These are phyloP conservation scores for Vombatus ursinus DNA, from an alignment of 2,113 vertebrate genomes.

Conservation along the genomic window DNA sequence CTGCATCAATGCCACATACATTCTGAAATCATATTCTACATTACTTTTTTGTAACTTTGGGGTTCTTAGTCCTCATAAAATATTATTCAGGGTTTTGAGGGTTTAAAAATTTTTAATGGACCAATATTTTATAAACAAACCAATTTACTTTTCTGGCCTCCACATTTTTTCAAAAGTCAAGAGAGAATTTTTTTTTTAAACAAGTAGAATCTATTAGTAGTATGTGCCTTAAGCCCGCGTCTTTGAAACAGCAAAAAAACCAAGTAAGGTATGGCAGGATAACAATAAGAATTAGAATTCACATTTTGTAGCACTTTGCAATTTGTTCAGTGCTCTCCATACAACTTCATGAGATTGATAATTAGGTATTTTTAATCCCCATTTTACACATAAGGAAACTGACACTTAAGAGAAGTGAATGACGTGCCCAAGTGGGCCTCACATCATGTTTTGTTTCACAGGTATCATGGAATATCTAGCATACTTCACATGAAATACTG, in stretches of 20 bases:
- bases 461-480: neutral
- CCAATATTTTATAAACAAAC: neutral
- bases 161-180: constrained; percentile 38
- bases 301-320: neutral
- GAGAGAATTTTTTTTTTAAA: neutral
- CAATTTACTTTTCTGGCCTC: constrained; percentile 3
- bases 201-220: constrained; percentile 26
- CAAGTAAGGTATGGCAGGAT: neutral
- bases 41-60: neutral
- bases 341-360: neutral
- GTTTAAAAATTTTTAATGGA: neutral
- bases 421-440: neutral
- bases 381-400: neutral
- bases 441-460: neutral
- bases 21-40: neutral
- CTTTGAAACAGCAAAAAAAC: constrained; percentile 2
- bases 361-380: neutral
- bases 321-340: neutral
- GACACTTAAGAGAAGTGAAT: neutral
- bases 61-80: neutral
- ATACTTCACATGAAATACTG: neutral
- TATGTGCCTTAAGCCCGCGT: constrained; percentile 12
- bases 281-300: neutral
- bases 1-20: neutral
- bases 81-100: neutral